Evolutionary conservation across 30 jellyfish, hydroid and myxozoan species (phyloP).

Genomic region (Aurelia aurita): DNA sequence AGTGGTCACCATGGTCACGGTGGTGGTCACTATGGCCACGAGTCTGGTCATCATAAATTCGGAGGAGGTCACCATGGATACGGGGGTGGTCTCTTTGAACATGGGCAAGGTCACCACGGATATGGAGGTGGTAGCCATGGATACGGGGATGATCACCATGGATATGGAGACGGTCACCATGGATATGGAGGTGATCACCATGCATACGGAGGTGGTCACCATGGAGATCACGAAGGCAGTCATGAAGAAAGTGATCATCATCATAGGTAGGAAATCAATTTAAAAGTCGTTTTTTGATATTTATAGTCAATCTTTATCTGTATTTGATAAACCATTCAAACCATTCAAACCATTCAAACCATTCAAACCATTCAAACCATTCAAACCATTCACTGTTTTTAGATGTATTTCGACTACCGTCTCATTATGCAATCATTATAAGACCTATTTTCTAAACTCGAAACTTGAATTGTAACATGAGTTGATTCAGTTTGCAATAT

Average conservation of each 20-base stretch:
- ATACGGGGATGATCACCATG: conserved; percentile 6
- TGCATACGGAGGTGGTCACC: conserved; percentile 30
- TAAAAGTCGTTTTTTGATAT: too few relatives aligned
- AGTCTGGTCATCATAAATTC: background rate
- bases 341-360: too few relatives aligned
- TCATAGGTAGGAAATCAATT: background rate
- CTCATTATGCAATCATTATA: too few relatives aligned
- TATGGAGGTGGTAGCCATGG: background rate
- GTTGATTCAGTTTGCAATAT: too few relatives aligned
- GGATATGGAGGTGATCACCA: conserved; percentile 9
- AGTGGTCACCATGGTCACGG: conserved; percentile 15
- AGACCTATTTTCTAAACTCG: too few relatives aligned
- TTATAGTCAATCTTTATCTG: too few relatives aligned
- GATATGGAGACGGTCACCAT: conserved; percentile 12
- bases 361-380: too few relatives aligned
- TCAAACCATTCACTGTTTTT: too few relatives aligned
- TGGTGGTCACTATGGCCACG: conserved; percentile 8
- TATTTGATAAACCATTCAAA: too few relatives aligned
- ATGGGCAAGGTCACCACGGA: conserved; percentile 9
- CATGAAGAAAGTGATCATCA: background rate
- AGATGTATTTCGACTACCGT: too few relatives aligned
- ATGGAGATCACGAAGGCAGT: conserved; percentile 21
- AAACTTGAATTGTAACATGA: too few relatives aligned
- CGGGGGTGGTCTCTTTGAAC: background rate
- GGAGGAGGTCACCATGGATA: background rate